These are phyloP conservation scores for Brachyrhaphis roseni DNA, from an alignment of 2,797 vertebrate genomes.

Conservation along the genomic window DNA sequence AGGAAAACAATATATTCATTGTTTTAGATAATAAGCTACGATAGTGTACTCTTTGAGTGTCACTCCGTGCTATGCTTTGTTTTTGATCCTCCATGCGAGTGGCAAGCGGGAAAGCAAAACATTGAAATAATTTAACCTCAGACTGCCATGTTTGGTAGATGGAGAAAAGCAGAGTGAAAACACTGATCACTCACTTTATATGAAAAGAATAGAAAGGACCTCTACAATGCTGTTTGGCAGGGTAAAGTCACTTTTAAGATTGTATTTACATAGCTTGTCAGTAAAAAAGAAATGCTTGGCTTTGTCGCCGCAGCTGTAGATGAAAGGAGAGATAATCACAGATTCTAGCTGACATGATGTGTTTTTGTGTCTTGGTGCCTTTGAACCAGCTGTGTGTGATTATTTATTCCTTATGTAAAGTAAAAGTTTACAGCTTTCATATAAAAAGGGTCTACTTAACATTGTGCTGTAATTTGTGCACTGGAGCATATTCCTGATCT, in stretches of 20 bases:
- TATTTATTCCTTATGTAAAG: constrained; percentile 77
- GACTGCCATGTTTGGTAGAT: constrained; percentile 73
- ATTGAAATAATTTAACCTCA: constrained; percentile 79
- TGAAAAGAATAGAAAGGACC: constrained; percentile 70
- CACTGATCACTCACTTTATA: constrained; percentile 71
- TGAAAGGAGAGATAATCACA: constrained; percentile 76
- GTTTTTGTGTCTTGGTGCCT: constrained; percentile 72
- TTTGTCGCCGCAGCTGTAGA: constrained; percentile 70
- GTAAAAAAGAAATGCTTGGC: constrained; percentile 72
- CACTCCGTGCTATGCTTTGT: constrained; percentile 67
- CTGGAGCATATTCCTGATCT: constrained; percentile 27
- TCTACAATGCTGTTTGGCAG: constrained; percentile 73
- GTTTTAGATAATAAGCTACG: constrained; percentile 66
- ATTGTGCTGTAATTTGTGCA: constrained; percentile 28
- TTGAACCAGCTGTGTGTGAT: constrained; percentile 73
- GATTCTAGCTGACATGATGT: constrained; percentile 72
- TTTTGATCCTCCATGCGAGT: constrained; percentile 71
- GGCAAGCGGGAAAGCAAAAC: constrained; percentile 70
- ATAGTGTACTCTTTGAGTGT: constrained; percentile 65
- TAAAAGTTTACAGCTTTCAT: constrained; percentile 76
- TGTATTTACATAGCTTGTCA: constrained; percentile 80
- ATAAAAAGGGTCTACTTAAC: constrained; percentile 49
- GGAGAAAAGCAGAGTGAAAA: constrained; percentile 68
- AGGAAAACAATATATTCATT: constrained; percentile 68
- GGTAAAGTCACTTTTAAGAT: constrained; percentile 74